Conservation (phyloP, 2,113 vertebrate genomes). For the Chaetodon auriga region DNA sequence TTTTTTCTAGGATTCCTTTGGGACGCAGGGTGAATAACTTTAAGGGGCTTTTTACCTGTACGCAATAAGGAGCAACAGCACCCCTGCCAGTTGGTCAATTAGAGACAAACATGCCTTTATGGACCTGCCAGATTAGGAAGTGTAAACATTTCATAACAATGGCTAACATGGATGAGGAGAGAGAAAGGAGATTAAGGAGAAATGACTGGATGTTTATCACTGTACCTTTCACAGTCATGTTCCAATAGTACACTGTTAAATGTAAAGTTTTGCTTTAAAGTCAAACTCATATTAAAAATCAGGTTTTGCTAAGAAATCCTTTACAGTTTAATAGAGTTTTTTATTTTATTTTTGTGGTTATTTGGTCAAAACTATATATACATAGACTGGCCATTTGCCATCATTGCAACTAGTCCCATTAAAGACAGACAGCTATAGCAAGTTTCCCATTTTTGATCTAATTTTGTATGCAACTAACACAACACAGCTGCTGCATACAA, state of each 20-base stretch:
- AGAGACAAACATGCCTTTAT: slow-evolving; percentile 74
- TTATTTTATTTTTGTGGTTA: background rate
- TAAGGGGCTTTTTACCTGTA: slow-evolving; percentile 71
- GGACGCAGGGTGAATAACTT: slow-evolving; percentile 72
- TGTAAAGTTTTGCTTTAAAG: background rate
- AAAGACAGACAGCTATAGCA: no score
- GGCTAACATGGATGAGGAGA: slow-evolving; percentile 5
- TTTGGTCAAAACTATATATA: slow-evolving; percentile 1
- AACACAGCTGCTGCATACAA: no score
- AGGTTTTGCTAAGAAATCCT: background rate
- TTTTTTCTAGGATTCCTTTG: slow-evolving; percentile 75
- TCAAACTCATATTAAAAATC: background rate
- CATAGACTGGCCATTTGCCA: no score
- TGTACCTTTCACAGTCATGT: background rate
- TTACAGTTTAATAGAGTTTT: no score
- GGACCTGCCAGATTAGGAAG: slow-evolving; percentile 56
- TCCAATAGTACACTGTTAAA: background rate
- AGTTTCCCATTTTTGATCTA: no score
- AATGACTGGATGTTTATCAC: background rate
- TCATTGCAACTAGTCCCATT: no score
- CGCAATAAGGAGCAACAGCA: slow-evolving; percentile 71
- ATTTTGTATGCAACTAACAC: no score
- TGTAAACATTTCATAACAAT: slow-evolving; percentile 62
- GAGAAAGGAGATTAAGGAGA: slow-evolving; percentile 1
- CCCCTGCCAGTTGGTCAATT: slow-evolving; percentile 75